Evolutionary conservation across 1,140 invertebrate genomes (phyloP).

Genomic region (Carcinoscorpius rotundicauda): DNA sequence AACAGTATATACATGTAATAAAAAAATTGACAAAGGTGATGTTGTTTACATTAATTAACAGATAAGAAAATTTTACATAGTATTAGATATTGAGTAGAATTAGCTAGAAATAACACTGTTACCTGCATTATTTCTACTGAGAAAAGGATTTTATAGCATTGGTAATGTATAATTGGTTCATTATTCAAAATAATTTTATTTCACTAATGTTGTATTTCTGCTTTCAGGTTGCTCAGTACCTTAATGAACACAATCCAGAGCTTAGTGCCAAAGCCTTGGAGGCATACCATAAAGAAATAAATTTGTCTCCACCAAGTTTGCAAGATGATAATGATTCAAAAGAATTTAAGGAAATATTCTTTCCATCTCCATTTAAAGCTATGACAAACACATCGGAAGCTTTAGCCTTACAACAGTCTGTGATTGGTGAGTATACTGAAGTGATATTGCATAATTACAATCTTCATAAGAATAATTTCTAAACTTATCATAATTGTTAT

Average conservation of each 20-base stretch:
- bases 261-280: slow-evolving; percentile 13
- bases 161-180: not conserved
- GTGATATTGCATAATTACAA: too few relatives aligned
- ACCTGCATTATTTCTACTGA: slow-evolving; percentile 13
- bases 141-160: not conserved
- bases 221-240: slow-evolving; percentile 18
- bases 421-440: slow-evolving; percentile 22
- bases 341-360: too few relatives aligned
- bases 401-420: slow-evolving; percentile 26
- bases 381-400: slow-evolving; percentile 24
- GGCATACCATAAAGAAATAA: slow-evolving; percentile 6
- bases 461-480: too few relatives aligned
- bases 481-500: too few relatives aligned
- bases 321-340: not conserved
- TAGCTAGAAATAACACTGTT: slow-evolving; percentile 6
- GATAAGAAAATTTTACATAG: not conserved
- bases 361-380: slow-evolving; percentile 18
- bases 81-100: not conserved
- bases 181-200: slow-evolving; percentile 1
- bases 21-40: too few relatives aligned
- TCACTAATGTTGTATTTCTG: not conserved
- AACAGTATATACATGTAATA: too few relatives aligned
- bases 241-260: slow-evolving; percentile 21
- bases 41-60: too few relatives aligned
- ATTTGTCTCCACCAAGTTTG: not conserved